phyloP scores from a whole-genome alignment of 92 coral and sea anemone species.

The Porites cylindrica region DNA sequence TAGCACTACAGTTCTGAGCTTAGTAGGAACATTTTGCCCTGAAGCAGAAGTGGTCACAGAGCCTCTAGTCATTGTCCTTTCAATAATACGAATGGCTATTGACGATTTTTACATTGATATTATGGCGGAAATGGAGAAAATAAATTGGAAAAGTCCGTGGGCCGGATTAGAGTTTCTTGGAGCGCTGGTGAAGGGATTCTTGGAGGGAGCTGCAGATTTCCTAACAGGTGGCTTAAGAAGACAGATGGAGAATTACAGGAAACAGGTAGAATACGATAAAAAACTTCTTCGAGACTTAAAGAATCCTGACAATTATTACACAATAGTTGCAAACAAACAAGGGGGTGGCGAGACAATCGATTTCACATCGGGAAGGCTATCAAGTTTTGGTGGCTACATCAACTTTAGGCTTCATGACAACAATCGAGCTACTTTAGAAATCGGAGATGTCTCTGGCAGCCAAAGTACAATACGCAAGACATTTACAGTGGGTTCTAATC shows the following conservation, averaged over 20 bases:
- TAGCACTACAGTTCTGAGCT: conserved; percentile 54
- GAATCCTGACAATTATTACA: conserved; percentile 42
- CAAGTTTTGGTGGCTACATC: conserved; percentile 48
- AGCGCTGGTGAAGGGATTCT: conserved; percentile 56
- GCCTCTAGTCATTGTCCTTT: conserved; percentile 53
- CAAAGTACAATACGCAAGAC: conserved; percentile 9
- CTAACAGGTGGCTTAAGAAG: conserved; percentile 64
- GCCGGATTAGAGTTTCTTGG: conserved; percentile 60
- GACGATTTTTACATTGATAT: conserved; percentile 67
- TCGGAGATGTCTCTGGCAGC: conserved; percentile 48
- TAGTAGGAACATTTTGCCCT: conserved; percentile 68
- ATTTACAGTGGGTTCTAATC: conserved; percentile 21
- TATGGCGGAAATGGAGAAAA: conserved; percentile 65
- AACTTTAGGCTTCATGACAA: conserved; percentile 47
- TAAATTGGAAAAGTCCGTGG: conserved; percentile 77
- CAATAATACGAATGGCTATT: conserved; percentile 65
- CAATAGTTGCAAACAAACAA: conserved; percentile 38
- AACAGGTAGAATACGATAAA: conserved; percentile 43
- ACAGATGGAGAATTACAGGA: conserved; percentile 54
- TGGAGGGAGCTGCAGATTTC: conserved; percentile 63
- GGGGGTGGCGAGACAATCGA: conserved; percentile 52
- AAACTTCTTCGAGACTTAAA: conserved; percentile 33
- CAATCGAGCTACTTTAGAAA: conserved; percentile 27
- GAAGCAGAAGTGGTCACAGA: conserved; percentile 61
- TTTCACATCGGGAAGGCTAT: conserved; percentile 58